These are phyloP conservation scores for Lampropteryx suffumata DNA, from an alignment of 2,888 invertebrate genomes.

Conservation along the genomic window DNA sequence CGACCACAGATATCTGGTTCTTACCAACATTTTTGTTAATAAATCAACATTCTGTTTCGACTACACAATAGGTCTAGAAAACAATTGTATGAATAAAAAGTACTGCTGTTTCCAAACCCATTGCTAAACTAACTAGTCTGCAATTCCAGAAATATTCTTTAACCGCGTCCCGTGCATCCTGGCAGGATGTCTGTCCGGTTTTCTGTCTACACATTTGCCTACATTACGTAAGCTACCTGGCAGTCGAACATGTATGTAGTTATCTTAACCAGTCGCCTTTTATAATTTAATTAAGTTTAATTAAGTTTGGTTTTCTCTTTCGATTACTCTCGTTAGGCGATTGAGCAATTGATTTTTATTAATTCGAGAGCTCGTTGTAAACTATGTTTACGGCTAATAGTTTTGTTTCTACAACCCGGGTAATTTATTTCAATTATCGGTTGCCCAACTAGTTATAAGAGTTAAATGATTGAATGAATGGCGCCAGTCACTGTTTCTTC, in stretches of 20 bases:
- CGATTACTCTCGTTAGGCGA: constrained; percentile 30
- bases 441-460: constrained; percentile 14
- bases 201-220: constrained; percentile 39
- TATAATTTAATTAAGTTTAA: constrained; percentile 31
- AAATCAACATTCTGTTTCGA: too few relatives aligned
- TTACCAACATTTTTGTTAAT: too few relatives aligned
- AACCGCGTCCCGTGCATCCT: constrained; percentile 16
- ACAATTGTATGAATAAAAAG: background rate
- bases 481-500: background rate
- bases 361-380: constrained; percentile 19
- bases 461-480: background rate
- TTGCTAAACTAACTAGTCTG: background rate
- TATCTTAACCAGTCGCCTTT: constrained; percentile 29
- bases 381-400: constrained; percentile 21
- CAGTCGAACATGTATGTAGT: constrained; percentile 5
- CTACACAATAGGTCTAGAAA: too few relatives aligned
- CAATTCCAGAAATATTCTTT: constrained; percentile 20
- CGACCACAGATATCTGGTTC: too few relatives aligned
- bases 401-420: constrained; percentile 15
- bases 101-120: constrained; percentile 2
- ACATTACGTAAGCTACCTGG: constrained; percentile 19
- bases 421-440: constrained; percentile 22
- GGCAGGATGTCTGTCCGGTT: constrained; percentile 51
- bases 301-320: constrained; percentile 31
- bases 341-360: constrained; percentile 33